Base-by-base conservation (phyloP, 1,140 invertebrate species). In the Diachasmimorpha longicaudata region DNA sequence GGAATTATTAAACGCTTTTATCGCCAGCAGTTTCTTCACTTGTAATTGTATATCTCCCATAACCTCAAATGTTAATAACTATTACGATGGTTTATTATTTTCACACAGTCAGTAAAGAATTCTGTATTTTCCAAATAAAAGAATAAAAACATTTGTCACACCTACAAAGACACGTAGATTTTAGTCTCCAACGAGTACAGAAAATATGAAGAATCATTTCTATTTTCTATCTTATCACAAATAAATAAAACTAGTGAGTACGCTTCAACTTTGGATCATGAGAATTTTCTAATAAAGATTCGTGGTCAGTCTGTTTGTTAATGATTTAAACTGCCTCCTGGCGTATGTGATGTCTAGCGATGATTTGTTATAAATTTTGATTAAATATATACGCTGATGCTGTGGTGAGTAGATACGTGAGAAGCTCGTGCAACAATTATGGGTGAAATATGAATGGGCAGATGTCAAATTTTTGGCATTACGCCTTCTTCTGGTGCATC, bases 401-500 rank as follows among this genome's bases (percentile, higher is more conserved):
- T 5, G 13, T 42, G 39, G 13, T 42, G 9, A 42, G 13, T 42
- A 63, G 23, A 25, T 63, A 63, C 23, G 19, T 63, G 58, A 63
- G 23, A 63, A 63, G 58, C 58, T 63, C 58, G 23, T 63, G 58
- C 58, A 31, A 19, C 19, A 55, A 55, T 55, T 55, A 25, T 63
- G 58, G 13, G 31, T 23, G 58, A 63, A 25, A 4, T 19, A 31
- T 31, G 2, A 6, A 31, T 31, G 31, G 31, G 19, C 19, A 8
- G 19, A 63, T 63, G 58, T 4, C 4, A 63, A 23, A 14, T 14
- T 63, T n/a, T 63, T 31, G 37, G 25, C 42, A 82, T 86, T 87
- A 86, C 75, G 81, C 81, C 63, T 77, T 70, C 74, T 85, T 86
- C n/a, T 80, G 82, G 44, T 85, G 79, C 67, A 79, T 73, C 31